phyloP scores from a whole-genome alignment of 2,113 vertebrate species.

The Tachysurus vachellii region DNA sequence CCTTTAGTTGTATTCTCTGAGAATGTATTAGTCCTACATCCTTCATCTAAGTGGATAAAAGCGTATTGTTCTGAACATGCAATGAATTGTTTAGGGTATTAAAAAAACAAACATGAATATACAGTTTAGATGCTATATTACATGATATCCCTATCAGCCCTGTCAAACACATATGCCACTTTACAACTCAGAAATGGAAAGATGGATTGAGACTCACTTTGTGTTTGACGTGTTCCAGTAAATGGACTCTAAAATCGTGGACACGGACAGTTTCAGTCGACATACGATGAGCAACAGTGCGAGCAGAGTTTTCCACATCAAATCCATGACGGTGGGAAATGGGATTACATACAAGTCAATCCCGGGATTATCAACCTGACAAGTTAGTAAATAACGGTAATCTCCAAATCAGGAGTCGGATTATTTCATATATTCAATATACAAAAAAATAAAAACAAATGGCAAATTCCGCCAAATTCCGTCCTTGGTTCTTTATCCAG shows the following conservation, averaged over 20 bases:
- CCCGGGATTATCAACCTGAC: constrained; percentile 31
- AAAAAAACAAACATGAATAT: too few species aligned
- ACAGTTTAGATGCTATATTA: not conserved
- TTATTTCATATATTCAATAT: not conserved
- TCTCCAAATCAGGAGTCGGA: constrained; percentile 42
- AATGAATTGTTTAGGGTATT: not conserved
- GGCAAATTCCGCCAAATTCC: not conserved
- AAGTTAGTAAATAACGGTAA: constrained; percentile 1
- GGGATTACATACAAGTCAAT: constrained; percentile 41
- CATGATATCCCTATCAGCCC: not conserved
- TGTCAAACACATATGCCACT: not conserved
- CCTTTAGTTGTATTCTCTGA: not conserved
- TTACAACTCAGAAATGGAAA: not conserved
- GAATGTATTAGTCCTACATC: not conserved
- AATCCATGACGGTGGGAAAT: constrained; percentile 71
- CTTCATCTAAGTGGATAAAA: not conserved
- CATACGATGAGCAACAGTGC: constrained; percentile 87
- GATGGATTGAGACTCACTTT: constrained; percentile 40
- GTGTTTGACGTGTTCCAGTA: constrained; percentile 99
- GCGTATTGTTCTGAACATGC: not conserved
- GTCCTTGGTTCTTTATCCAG: not conserved
- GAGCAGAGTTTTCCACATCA: constrained; percentile 90
- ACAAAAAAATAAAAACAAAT: not conserved
- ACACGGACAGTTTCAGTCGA: constrained; percentile 84
- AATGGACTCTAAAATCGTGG: constrained; percentile 93